These are phyloP conservation scores for Campoletis raptor DNA, from an alignment of 2,888 invertebrate genomes.

Conservation along the genomic window DNA sequence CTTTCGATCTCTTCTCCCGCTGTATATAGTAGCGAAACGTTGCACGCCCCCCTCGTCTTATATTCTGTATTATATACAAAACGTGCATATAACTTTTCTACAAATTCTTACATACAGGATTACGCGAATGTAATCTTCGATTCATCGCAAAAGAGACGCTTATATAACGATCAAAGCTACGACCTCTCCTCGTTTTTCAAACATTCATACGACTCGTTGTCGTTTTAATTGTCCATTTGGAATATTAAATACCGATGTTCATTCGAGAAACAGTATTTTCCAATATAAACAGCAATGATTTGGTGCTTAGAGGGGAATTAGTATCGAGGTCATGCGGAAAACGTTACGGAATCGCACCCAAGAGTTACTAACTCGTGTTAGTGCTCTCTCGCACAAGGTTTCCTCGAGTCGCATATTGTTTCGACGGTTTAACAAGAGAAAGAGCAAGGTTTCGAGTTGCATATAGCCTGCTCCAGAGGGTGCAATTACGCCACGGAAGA, in stretches of 20 bases:
- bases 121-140: constrained; percentile 43
- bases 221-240: background rate
- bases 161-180: constrained; percentile 35
- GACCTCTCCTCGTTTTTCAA: background rate
- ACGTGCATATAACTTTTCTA: constrained; percentile 20
- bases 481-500: constrained; percentile 47
- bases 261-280: background rate
- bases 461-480: constrained; percentile 30
- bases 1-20: constrained; percentile 13
- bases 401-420: constrained; percentile 51
- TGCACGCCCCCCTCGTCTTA: constrained; percentile 27
- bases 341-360: background rate
- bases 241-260: too few relatives aligned
- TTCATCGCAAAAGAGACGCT: constrained; percentile 4
- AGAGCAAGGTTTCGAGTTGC: constrained; percentile 6
- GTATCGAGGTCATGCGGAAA: background rate
- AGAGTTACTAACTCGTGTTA: constrained; percentile 46
- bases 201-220: background rate
- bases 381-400: background rate
- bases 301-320: constrained; percentile 53
- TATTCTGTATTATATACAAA: constrained; percentile 28
- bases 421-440: constrained; percentile 35
- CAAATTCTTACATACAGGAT: constrained; percentile 7
- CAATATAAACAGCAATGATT: constrained; percentile 54
- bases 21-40: background rate